Percentiles rank a stretch among this genome's conserved stretches.
Conservation (phyloP, 2,888 invertebrate genomes). For the Dendrolimus houi region DNA sequence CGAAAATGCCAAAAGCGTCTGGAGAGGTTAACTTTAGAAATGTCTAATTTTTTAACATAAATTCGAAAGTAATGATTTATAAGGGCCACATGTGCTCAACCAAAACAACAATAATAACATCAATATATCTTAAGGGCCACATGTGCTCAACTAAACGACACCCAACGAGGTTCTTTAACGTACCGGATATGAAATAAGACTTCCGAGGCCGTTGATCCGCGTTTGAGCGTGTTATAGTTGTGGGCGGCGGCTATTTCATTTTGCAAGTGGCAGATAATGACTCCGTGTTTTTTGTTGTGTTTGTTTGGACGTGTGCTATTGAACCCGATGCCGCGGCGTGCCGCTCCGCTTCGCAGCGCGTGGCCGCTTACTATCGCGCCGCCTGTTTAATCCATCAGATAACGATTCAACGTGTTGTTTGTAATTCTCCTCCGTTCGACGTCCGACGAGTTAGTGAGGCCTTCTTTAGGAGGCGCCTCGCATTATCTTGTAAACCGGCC, state of each 20-base stretch:
- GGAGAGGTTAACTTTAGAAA: too few relatives aligned
- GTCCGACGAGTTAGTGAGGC: conserved; percentile 39
- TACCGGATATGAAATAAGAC: conserved; percentile 50
- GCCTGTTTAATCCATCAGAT: conserved; percentile 34
- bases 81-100: neutral
- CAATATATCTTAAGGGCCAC: neutral
- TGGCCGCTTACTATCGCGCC: conserved; percentile 27
- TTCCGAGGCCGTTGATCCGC: conserved; percentile 49
- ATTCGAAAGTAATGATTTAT: too few relatives aligned
- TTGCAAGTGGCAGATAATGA: conserved; percentile 17
- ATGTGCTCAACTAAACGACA: conserved; percentile 3
- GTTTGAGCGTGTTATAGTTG: conserved; percentile 10
- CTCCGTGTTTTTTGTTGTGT: conserved; percentile 26
- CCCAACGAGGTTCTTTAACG: conserved; percentile 14
- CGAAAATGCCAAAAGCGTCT: too few relatives aligned
- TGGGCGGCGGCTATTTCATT: conserved; percentile 41
- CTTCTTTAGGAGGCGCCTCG: conserved; percentile 60
- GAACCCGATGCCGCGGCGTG: conserved; percentile 26
- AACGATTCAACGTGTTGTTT: conserved; percentile 48
- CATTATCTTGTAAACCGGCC: conserved; percentile 54
- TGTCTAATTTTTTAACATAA: too few relatives aligned
- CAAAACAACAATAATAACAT: too few relatives aligned
- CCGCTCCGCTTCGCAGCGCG: conserved; percentile 2
- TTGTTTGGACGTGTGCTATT: conserved; percentile 42
- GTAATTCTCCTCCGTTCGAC: conserved; percentile 38